Conservation (phyloP, 2,888 invertebrate genomes). For the Physocephala rufipes region DNA sequence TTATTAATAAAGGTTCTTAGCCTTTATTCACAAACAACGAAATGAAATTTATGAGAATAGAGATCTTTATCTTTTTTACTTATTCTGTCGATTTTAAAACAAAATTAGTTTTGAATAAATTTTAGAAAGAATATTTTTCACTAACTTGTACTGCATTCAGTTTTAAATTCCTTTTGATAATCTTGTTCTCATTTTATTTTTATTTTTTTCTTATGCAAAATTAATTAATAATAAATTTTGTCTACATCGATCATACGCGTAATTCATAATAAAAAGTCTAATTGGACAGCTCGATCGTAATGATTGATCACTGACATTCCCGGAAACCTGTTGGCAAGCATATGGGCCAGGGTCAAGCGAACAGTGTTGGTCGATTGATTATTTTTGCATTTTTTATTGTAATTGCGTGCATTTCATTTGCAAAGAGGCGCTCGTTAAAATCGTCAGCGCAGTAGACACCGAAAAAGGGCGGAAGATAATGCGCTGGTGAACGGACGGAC, state of each 20-base stretch:
- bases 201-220: background rate
- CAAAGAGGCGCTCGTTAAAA: slow-evolving; percentile 10
- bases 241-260: background rate
- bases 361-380: background rate
- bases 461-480: no score
- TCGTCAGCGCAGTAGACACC: background rate
- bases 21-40: no score
- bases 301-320: slow-evolving; percentile 17
- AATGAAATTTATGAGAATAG: no score
- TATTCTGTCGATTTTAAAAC: background rate
- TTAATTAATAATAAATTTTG: slow-evolving; percentile 16
- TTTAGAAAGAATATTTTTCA: no score
- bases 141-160: no score
- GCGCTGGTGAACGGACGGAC: no score
- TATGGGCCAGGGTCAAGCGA: no score
- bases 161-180: no score
- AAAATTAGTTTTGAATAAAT: background rate
- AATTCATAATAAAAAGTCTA: background rate
- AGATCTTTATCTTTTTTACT: background rate
- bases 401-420: slow-evolving; percentile 20
- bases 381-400: slow-evolving; percentile 10
- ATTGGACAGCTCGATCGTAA: background rate
- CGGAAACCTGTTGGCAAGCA: slow-evolving; percentile 10
- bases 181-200: background rate
- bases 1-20: no score